These are phyloP conservation scores for Corythaeola cristata DNA, from an alignment of 2,113 vertebrate genomes.

Conservation along the genomic window DNA sequence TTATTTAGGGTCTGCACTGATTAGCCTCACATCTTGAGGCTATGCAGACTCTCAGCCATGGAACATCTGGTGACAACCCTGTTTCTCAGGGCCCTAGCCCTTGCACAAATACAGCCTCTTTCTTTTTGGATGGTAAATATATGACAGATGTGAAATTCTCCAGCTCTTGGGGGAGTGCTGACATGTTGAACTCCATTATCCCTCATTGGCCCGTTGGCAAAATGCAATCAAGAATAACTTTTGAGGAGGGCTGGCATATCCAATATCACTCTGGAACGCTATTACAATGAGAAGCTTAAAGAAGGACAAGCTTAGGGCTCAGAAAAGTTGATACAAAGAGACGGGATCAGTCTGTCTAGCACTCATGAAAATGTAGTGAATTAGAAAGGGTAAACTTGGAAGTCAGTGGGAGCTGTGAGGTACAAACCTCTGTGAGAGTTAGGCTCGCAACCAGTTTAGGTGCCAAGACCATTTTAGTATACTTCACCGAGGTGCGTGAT, in stretches of 20 bases:
- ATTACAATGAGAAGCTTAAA: not conserved
- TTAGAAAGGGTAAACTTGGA: not conserved
- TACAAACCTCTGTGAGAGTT: not conserved
- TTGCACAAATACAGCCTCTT: not conserved
- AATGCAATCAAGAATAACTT: conserved; percentile 23
- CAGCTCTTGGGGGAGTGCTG: not conserved
- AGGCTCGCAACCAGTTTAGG: not conserved
- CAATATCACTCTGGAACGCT: not conserved
- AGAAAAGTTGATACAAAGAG: not conserved
- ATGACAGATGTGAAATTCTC: conserved; percentile 25
- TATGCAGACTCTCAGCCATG: not conserved
- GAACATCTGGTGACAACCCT: conserved; percentile 13
- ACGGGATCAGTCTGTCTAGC: not conserved
- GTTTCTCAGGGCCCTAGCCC: not conserved
- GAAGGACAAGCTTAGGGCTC: not conserved
- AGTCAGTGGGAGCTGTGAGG: not conserved
- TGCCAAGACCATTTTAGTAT: not conserved
- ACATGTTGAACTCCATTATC: not conserved
- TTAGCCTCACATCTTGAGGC: conserved; percentile 34
- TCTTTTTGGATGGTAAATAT: conserved; percentile 8
- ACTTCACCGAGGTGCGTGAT: not conserved
- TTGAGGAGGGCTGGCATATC: not conserved
- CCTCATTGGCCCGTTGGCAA: not conserved
- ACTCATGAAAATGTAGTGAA: not conserved
- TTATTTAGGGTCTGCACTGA: conserved; percentile 4